Percentiles rank a stretch among this genome's conserved stretches.
These are phyloP conservation scores for Ennomos fuscantarius DNA, from an alignment of 2,888 invertebrate species.

Conservation along the genomic window DNA sequence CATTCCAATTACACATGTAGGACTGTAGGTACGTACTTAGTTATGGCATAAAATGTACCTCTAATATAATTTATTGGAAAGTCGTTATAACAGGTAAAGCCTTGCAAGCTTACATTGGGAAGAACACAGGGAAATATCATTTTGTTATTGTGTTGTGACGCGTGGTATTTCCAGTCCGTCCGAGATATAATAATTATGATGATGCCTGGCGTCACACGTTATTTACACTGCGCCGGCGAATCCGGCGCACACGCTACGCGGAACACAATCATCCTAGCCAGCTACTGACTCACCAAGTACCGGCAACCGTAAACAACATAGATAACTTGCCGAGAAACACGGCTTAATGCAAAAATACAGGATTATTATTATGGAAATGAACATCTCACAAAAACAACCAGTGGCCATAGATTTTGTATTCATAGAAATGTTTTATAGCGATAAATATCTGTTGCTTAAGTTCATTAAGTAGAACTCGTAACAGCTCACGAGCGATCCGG, in stretches of 20 bases:
- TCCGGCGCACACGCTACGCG: constrained; percentile 53
- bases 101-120: constrained; percentile 1
- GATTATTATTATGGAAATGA: constrained; percentile 4
- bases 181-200: constrained; percentile 37
- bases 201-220: constrained; percentile 50
- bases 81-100: constrained; percentile 3
- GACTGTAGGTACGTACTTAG: constrained; percentile 5
- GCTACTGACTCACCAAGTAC: constrained; percentile 60
- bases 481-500: constrained; percentile 48
- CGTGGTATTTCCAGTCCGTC: constrained; percentile 66
- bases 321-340: constrained; percentile 47
- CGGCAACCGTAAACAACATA: constrained; percentile 53
- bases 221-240: constrained; percentile 53
- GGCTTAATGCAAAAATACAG: constrained; percentile 35
- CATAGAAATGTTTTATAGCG: constrained; percentile 18
- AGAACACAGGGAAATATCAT: constrained; percentile 24
- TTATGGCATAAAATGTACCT: no score
- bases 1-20: constrained; percentile 11
- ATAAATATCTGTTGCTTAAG: constrained; percentile 17
- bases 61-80: constrained; percentile 1
- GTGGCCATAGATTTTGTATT: constrained; percentile 11
- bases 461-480: constrained; percentile 50
- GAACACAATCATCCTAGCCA: constrained; percentile 58
- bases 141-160: constrained; percentile 51
- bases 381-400: constrained; percentile 30